These are phyloP conservation scores for Temnothorax rugatulus DNA, from an alignment of 2,888 invertebrate species.

Conservation along the genomic window DNA sequence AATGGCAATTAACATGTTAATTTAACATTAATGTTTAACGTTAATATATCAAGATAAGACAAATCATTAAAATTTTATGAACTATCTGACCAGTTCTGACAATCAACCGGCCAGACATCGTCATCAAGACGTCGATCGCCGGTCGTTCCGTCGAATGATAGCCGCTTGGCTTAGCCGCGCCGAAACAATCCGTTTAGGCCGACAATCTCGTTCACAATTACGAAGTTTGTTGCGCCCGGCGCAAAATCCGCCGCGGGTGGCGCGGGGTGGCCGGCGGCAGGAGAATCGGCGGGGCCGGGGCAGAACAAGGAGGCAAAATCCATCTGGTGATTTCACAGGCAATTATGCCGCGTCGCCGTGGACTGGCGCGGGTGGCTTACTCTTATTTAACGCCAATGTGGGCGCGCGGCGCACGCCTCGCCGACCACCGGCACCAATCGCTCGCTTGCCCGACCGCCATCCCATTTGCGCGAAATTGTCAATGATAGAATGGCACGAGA, in stretches of 20 bases:
- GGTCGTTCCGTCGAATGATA: conserved; percentile 22
- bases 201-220: conserved; percentile 55
- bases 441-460: conserved; percentile 84
- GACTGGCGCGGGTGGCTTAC: conserved; percentile 81
- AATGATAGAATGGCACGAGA: conserved; percentile 84
- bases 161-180: conserved; percentile 19
- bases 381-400: conserved; percentile 91
- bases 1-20: neutral
- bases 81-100: neutral
- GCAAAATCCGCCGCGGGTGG: conserved; percentile 25
- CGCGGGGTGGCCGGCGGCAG: conserved; percentile 4
- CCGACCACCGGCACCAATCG: conserved; percentile 81
- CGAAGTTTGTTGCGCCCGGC: conserved; percentile 50
- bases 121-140: neutral
- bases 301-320: conserved; percentile 83
- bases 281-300: conserved; percentile 42
- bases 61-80: neutral
- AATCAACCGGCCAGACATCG: neutral
- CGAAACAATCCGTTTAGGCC: conserved; percentile 48
- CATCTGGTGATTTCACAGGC: conserved; percentile 85
- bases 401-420: conserved; percentile 88
- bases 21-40: neutral
- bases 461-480: conserved; percentile 85
- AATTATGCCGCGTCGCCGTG: conserved; percentile 80
- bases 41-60: neutral